Percentiles rank a stretch among this genome's conserved stretches.
Evolutionary conservation across 2,113 vertebrate genomes (phyloP).

Genomic region (Corydoras maculifer): DNA sequence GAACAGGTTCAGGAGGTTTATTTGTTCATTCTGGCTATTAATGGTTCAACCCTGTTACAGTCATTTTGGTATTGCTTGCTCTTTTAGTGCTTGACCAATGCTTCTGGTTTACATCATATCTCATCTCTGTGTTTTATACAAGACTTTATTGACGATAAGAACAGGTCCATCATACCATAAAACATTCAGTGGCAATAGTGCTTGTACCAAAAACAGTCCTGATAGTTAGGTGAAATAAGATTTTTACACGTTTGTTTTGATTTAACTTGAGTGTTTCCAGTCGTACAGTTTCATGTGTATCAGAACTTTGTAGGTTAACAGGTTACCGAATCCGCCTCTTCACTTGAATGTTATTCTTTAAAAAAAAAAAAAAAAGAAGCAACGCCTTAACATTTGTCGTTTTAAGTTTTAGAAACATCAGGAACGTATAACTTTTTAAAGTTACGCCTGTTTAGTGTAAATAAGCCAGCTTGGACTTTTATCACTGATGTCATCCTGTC

Average conservation of each 20-base stretch:
- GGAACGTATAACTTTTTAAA: too few relatives aligned
- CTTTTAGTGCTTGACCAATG: constrained; percentile 4
- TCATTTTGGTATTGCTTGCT: background rate
- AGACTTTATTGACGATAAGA: constrained; percentile 6
- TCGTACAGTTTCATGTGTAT: constrained; percentile 29
- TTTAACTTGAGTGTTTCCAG: background rate
- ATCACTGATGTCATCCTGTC: constrained; percentile 6
- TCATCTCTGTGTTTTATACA: constrained; percentile 20
- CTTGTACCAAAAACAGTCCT: too few relatives aligned
- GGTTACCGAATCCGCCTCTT: constrained; percentile 6
- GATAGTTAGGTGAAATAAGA: background rate
- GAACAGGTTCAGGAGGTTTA: background rate
- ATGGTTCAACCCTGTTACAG: background rate
- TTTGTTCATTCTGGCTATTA: background rate
- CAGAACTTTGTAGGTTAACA: constrained; percentile 1
- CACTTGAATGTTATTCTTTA: constrained; percentile 35
- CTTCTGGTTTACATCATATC: constrained; percentile 10
- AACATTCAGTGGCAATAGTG: constrained; percentile 11
- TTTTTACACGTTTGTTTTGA: background rate
- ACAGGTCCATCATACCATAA: background rate
- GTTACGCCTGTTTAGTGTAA: too few relatives aligned
- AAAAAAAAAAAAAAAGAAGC: constrained; percentile 9
- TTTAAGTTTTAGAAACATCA: too few relatives aligned
- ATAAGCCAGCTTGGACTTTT: constrained; percentile 21
- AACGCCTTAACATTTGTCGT: constrained; percentile 19